Base-by-base conservation (phyloP, 2,888 invertebrate species). In the Cantharis rufa region DNA sequence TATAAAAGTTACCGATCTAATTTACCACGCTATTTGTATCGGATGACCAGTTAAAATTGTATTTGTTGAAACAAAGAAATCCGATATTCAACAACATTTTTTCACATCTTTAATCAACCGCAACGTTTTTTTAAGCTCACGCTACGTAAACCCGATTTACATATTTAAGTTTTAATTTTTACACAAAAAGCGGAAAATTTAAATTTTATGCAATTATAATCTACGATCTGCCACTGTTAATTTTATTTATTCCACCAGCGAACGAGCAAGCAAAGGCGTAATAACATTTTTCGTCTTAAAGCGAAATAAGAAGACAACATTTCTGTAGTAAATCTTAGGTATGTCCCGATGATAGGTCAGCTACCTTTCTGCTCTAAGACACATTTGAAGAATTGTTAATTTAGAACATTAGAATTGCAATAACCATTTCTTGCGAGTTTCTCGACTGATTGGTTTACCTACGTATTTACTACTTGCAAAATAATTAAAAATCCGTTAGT, bases 361-460 rank as follows among this genome's bases (percentile, higher is more conserved):
- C 70, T 71, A 77, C 77, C 77, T 77, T 77, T 77, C 74, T 74
- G 77, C 77, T 71, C 77, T 73, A 76, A 48, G 76, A 76, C 69
- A 62, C 74, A 73, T 64, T 68, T 21, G 21, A 66, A n/a, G 64
- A 66, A 66, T 66, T 21, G 64, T 66, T 66, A 66, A 66, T 66
- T 66, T 66, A 66, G 21, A 66, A 66, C 64, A 21, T 66, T 66
- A 21, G 64, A 18, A 66, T 18, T 48, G 48, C n/a, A 48, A 48
- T 48, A 48, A n/a, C n/a, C n/a, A 48, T 48, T 48, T 48, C 48
- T 48, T 48, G 5, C n/a, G 0, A n/a, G 48, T 48, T 48, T 48
- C n/a, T 48, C 48, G 48, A 48, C n/a, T 48, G n/a, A 48, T 48
- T 48, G 48, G 7, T n/a, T 48, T 48, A 48, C 48, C n/a, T n/a